phyloP scores from a whole-genome alignment of 2,797 vertebrate species.

The Crypturellus tataupa region DNA sequence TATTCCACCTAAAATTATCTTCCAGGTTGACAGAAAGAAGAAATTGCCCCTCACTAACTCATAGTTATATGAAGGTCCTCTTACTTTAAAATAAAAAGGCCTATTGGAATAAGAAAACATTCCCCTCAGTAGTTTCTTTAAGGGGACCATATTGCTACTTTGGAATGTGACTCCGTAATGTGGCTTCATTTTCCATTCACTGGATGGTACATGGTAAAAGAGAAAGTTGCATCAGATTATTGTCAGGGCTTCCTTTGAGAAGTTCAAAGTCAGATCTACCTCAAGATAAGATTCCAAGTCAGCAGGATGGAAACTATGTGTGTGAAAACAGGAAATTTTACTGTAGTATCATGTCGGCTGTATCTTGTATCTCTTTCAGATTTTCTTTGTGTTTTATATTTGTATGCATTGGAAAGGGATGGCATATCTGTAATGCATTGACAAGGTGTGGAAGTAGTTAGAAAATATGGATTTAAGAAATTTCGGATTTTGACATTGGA shows the following conservation, averaged over 20 bases:
- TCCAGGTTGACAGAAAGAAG: not conserved
- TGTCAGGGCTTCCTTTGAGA: not conserved
- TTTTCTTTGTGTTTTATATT: conserved; percentile 32
- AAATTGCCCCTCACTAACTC: not conserved
- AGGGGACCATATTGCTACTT: not conserved
- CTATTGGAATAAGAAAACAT: not conserved
- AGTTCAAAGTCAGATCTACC: conserved; percentile 23
- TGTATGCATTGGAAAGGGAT: not conserved
- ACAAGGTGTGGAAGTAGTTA: not conserved
- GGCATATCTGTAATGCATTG: not conserved
- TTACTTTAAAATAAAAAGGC: not conserved
- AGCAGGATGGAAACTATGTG: conserved; percentile 18
- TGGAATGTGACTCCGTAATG: not conserved
- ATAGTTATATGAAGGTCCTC: not conserved
- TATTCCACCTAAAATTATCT: not conserved
- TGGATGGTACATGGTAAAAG: not conserved
- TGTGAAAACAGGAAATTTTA: not conserved
- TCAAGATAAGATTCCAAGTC: conserved; percentile 43
- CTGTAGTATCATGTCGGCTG: conserved; percentile 14
- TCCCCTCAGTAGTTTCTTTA: not conserved
- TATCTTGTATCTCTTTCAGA: conserved; percentile 37
- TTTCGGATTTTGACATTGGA: not conserved
- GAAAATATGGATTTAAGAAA: not conserved
- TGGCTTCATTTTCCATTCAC: not conserved
- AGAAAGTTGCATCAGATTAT: conserved; percentile 31